Evolutionary conservation across 2,797 vertebrate genomes (phyloP).

Genomic region (Rhincodon typus): DNA sequence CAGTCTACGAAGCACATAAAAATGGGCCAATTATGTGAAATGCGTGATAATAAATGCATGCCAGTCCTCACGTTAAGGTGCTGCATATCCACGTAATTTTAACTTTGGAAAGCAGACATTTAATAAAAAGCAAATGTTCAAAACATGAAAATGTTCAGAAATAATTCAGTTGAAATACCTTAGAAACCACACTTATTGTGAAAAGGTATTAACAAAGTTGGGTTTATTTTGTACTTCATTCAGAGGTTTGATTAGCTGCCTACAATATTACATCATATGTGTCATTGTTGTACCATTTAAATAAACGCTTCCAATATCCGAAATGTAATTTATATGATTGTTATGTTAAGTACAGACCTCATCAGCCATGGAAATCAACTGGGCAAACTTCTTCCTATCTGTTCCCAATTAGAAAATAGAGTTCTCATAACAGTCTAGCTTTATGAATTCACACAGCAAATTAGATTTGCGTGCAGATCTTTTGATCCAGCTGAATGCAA

Average conservation of each 20-base stretch:
- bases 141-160: not conserved
- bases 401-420: not conserved
- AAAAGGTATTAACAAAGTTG: not conserved
- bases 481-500: not conserved
- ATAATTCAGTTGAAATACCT: not conserved
- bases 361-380: not conserved
- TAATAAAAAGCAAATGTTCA: not conserved
- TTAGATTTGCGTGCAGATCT: not conserved
- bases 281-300: not conserved
- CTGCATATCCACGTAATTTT: not conserved
- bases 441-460: not conserved
- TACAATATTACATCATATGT: not conserved
- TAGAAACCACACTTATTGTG: not conserved
- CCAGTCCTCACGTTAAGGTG: not conserved
- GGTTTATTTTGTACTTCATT: not conserved
- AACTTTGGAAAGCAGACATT: not conserved
- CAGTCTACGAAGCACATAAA: not conserved
- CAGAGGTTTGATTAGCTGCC: not conserved
- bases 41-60: not conserved
- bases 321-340: not conserved
- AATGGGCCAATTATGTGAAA: not conserved
- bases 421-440: not conserved
- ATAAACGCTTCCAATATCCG: not conserved
- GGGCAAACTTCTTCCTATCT: not conserved
- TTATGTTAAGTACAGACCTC: not conserved